Percentiles rank a stretch among this genome's conserved stretches.
phyloP scores from a whole-genome alignment of 2,888 invertebrate species.

The Meta bourneti region DNA sequence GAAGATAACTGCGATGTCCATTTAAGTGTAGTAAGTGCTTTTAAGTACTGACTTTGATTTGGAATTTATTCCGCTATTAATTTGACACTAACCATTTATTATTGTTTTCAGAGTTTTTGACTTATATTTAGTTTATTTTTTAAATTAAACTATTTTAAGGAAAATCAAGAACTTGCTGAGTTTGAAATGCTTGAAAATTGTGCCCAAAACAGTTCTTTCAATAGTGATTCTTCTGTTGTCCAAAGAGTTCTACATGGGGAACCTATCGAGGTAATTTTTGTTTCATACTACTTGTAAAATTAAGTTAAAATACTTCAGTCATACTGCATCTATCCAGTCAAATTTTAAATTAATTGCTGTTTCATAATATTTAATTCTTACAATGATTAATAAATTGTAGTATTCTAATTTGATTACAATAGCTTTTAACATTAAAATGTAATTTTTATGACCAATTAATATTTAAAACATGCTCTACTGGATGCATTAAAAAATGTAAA shows the following conservation, averaged over 20 bases:
- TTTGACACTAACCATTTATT: no score
- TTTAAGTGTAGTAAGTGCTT: slow-evolving; percentile 31
- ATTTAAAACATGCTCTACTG: background rate
- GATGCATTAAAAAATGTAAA: background rate
- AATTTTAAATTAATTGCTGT: background rate
- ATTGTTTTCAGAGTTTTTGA: no score
- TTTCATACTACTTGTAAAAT: background rate
- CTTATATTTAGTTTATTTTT: background rate
- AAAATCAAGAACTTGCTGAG: slow-evolving; percentile 67
- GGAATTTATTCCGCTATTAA: no score
- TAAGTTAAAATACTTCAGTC: background rate
- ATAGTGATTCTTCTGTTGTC: slow-evolving; percentile 74
- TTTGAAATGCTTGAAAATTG: slow-evolving; percentile 73
- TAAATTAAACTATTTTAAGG: slow-evolving; percentile 28
- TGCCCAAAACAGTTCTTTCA: slow-evolving; percentile 73
- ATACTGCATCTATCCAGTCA: no score
- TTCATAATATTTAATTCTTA: background rate
- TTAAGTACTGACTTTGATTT: no score
- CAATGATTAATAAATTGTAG: background rate
- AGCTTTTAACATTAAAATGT: no score
- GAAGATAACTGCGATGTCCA: background rate
- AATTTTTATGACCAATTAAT: background rate
- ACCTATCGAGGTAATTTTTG: slow-evolving; percentile 9
- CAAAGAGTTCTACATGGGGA: slow-evolving; percentile 48
- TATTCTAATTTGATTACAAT: no score